A percentile compares a stretch with the other conserved stretches of the same genome.
phyloP scores from a whole-genome alignment of 2,888 invertebrate genomes.

The Galerucella calmariensis region DNA sequence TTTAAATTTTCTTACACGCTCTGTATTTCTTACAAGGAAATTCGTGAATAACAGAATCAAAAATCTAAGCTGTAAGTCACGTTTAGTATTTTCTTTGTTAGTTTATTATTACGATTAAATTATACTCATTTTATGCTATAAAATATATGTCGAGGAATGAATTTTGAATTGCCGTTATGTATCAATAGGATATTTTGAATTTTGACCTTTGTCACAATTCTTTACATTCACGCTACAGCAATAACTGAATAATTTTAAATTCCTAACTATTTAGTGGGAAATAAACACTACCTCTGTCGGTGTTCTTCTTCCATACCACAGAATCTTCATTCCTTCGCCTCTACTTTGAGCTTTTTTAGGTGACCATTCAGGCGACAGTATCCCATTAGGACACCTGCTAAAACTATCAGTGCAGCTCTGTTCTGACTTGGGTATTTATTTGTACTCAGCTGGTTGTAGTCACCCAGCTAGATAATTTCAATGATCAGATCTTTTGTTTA shows the following conservation, averaged over 20 bases:
- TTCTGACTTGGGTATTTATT: too few relatives aligned
- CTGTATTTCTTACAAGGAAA: not conserved
- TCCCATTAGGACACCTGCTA: too few relatives aligned
- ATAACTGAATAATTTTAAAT: not conserved
- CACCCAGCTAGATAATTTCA: too few relatives aligned
- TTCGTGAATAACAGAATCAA: not conserved
- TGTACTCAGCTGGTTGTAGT: too few relatives aligned
- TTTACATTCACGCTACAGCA: not conserved
- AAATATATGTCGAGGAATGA: not conserved
- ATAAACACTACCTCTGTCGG: too few relatives aligned
- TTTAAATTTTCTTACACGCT: not conserved
- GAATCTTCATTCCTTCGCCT: too few relatives aligned
- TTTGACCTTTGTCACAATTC: not conserved
- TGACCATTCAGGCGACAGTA: too few relatives aligned
- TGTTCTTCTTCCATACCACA: too few relatives aligned
- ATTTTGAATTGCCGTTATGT: not conserved
- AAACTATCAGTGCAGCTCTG: too few relatives aligned
- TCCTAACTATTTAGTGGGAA: too few relatives aligned
- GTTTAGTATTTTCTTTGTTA: not conserved
- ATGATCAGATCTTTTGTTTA: too few relatives aligned
- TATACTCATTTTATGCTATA: not conserved
- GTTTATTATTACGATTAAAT: not conserved
- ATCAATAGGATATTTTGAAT: not conserved
- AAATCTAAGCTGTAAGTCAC: slow-evolving; percentile 1
- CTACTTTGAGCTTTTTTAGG: too few relatives aligned